Base-by-base conservation (phyloP, 2,888 invertebrate genomes). In the Tolmerus cingulatus region DNA sequence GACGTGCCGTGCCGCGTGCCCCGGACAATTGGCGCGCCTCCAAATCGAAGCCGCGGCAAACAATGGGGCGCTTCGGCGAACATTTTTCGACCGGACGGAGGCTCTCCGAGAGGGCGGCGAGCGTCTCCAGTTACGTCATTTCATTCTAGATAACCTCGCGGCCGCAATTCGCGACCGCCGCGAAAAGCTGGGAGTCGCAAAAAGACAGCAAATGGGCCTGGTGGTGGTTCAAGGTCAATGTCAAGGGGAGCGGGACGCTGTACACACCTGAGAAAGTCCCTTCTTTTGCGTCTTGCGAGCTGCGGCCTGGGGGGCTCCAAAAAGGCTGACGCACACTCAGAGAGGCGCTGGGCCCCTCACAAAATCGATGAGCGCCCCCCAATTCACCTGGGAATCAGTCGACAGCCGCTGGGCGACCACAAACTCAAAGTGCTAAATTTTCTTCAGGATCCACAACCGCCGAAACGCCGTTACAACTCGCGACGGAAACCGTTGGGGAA, bases 291-390 rank as follows among this genome's bases (percentile, higher is more conserved):
- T 66, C 66, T 76, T 77, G n/a, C 40, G 19, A 78, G 4, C 16
- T 46, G 5, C 43, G 16, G 14, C 40, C 12, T 40, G 40, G 9
- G 43, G 8, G 78, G 43, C 78, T 23, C 5, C 78, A 9, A 78
- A 78, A 78, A 43, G 78, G 43, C 40, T 78, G 78, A 78, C 78
- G 78, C 78, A 78, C 19, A 40, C 40, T 23, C 78, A 78, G 23
- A 78, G 19, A 8, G 78, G 78, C 8, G 46, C 78, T 43, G 3
- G 23, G n/a, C 23, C 12, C 66, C 66, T 66, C 66, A 19, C 27
- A 66, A 66, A 66, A 66, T 66, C 66, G 66, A 66, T 66, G 66
- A 8, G 27, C 66, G 2, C 66, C 66, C 23, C 66, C n/a, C 27
- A 43, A 19, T 19, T 78, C 43, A 40, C 40, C 14, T 78, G 37